Evolutionary conservation across 2,797 vertebrate species (phyloP), one percentile per base, ranked within the genome.

Genomic region (Centropyge bicolor): DNA sequence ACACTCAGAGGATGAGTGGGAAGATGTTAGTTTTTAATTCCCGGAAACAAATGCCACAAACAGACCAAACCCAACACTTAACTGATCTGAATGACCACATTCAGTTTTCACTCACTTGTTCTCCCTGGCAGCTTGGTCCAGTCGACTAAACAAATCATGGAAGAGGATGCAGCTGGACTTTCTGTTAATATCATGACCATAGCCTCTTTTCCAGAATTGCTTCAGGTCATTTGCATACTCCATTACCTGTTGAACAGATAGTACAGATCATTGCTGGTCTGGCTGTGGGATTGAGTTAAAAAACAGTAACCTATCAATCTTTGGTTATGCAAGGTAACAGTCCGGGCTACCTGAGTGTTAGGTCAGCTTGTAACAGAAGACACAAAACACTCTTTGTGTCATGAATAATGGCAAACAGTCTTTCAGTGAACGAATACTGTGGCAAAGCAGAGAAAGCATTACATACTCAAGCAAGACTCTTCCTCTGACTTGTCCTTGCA

Each of bases 201-300:
- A 97, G 17, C 95, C 94, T 88, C 97, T 95, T 91, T 99, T 99
- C 97, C 98, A 99, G 85, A 96, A 99, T 0, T 98, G 97, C 70
- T 98, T 98, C 85, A 99, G 91, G 86, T 99, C 98, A 5, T 96
- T 96, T 72, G 97, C 91, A 71, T 99, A 99, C 76, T 99, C 98
- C 92, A 99, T 90, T 27, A 97, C 96, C 98, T 99, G 78, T 87
- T 65, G 64, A 76, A 62, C 48, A 76, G n/a, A 87, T 0, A 49
- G 12, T 0, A 52, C 6, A 64, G 41, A 27, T 35, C 16, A 57
- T 4, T n/a, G 14, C 0, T 22, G 3, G 11, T 54, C 0, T 59
- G 45, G 8, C 41, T 51, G 40, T 16, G 13, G 17, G 24, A 6
- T 46, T 8, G 31, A 17, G 3, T 54, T 79, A 16, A 48, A 22